These are phyloP conservation scores for Triplophysa rosa DNA, from an alignment of 2,113 vertebrate genomes.

Conservation along the genomic window DNA sequence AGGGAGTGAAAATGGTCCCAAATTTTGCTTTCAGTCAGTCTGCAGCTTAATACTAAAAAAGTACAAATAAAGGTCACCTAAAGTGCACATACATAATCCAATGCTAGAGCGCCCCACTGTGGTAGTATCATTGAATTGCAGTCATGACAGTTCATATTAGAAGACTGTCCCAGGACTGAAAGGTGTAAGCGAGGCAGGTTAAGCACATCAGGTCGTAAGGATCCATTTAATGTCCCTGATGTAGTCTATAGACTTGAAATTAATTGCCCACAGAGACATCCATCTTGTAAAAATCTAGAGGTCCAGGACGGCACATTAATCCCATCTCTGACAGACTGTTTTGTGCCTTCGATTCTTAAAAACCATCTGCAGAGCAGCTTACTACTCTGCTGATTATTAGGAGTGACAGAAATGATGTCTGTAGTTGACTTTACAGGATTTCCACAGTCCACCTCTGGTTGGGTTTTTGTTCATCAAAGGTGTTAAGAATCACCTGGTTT, in stretches of 20 bases:
- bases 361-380: not conserved
- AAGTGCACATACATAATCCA: not conserved
- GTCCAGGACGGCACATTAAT: not conserved
- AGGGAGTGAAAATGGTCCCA: not conserved
- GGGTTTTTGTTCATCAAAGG: conserved; percentile 73
- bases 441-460: conserved; percentile 86
- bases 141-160: not conserved
- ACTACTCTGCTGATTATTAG: not conserved
- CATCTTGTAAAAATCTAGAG: not conserved
- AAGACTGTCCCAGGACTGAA: not conserved
- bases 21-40: conserved; percentile 1
- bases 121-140: not conserved
- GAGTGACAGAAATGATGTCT: not conserved
- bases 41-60: no score
- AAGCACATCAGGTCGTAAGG: conserved; percentile 1
- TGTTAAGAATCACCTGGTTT: conserved; percentile 86
- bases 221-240: not conserved
- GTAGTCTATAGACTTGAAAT: not conserved
- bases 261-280: not conserved
- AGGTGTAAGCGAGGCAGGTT: not conserved
- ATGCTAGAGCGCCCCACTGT: conserved; percentile 10
- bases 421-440: conserved; percentile 68
- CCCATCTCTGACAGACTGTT: not conserved
- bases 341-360: not conserved
- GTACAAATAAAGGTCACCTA: not conserved